Conservation (phyloP, 2,888 invertebrate species). For the Clitarchus hookeri region DNA sequence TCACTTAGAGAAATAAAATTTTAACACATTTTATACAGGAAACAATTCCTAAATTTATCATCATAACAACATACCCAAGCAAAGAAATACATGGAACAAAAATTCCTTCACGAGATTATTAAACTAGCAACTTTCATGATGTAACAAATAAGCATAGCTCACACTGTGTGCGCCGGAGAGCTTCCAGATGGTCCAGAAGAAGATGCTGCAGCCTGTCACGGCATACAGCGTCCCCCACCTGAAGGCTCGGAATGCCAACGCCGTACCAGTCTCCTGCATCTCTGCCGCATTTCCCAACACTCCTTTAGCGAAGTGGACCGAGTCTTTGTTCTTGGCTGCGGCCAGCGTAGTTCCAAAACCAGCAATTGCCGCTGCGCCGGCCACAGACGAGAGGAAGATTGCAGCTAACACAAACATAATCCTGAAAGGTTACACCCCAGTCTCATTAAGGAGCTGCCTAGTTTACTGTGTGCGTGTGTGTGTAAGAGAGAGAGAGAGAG, state of each 20-base stretch:
- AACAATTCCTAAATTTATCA: no score
- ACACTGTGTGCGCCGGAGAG: conserved; percentile 84
- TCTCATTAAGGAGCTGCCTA: no score
- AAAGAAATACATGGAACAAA: no score
- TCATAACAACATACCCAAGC: no score
- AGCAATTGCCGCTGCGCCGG: conserved; percentile 77
- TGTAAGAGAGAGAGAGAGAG: no score
- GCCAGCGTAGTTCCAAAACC: conserved; percentile 83
- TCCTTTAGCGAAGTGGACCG: conserved; percentile 75
- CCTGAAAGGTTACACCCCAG: neutral
- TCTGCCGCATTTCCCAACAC: conserved; percentile 63
- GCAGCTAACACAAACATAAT: conserved; percentile 32
- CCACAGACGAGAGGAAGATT: conserved; percentile 70
- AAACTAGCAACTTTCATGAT: no score
- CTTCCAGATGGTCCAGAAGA: conserved; percentile 88
- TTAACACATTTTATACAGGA: no score
- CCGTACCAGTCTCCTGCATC: conserved; percentile 74
- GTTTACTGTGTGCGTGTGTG: no score
- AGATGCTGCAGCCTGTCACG: conserved; percentile 77
- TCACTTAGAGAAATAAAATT: no score
- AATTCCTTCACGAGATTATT: no score
- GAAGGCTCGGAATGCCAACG: conserved; percentile 80
- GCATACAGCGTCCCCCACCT: conserved; percentile 89
- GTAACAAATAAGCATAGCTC: conserved; percentile 51
- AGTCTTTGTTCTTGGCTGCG: conserved; percentile 78